Base-by-base conservation (phyloP, 2,797 vertebrate species). In the Psittacula derbiana region DNA sequence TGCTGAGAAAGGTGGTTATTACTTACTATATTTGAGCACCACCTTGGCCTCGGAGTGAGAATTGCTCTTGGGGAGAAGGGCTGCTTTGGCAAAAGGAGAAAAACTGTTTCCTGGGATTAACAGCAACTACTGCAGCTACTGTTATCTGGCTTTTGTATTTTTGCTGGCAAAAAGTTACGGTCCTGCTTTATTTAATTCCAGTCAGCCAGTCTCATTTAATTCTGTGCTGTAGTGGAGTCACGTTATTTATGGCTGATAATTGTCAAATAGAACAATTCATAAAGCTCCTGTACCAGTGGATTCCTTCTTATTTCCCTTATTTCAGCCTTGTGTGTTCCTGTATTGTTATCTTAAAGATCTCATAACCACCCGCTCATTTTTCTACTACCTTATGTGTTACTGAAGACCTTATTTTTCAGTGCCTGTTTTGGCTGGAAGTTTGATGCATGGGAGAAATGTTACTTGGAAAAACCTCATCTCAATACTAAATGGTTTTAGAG, bases 21-120 rank as follows among this genome's bases (percentile, higher is more conserved):
- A 80, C 72, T 82, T 13, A 16, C 70, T 80, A 71, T 74, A 95
- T 96, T 96, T 67, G 95, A 96, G 92, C 95, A 88, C 94, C 95
- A 95, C 80, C 88, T 95, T 96, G 95, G 84, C 92, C 76, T 95
- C 9, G 0, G 27, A 86, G 64, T 14, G 88, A 93, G 95, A 93
- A 96, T 67, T 91, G 80, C 94, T 91, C 28, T 53, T 25, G 74
- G 60, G 76, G 49, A 74, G 58, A 84, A 81, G 60, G 80, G 60
- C 72, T 92, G 75, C 79, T 94, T 79, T 92, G 88, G 79, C 53
- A 72, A 82, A 84, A 72, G 33, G 62, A 60, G 50, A 23, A 58
- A 61, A 75, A 53, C 30, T 7, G 33, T 62, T 92, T 95, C 62
- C 66, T 93, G 94, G 74, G 86, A 75, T 91, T 93, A 70, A 47